These are phyloP conservation scores for Cerastis leucographa DNA, from an alignment of 2,888 invertebrate genomes.

Conservation along the genomic window DNA sequence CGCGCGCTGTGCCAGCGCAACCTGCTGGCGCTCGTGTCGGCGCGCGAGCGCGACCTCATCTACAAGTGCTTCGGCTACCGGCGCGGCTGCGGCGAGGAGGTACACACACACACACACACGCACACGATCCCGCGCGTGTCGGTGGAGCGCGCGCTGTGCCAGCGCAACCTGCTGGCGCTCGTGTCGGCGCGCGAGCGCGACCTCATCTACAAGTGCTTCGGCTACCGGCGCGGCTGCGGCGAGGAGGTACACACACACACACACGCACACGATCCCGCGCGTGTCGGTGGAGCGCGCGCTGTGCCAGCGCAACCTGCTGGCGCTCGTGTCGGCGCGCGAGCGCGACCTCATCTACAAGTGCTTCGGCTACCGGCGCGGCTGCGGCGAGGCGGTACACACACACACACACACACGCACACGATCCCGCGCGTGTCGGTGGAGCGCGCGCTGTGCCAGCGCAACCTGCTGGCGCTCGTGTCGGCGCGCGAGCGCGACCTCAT, in stretches of 20 bases:
- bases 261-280: conserved; percentile 91
- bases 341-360: conserved; percentile 93
- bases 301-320: conserved; percentile 91
- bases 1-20: conserved; percentile 92
- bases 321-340: conserved; percentile 92
- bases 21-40: conserved; percentile 92
- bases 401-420: no score
- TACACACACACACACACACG: no score
- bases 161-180: conserved; percentile 91
- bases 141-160: conserved; percentile 92
- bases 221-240: conserved; percentile 91
- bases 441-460: conserved; percentile 92
- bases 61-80: conserved; percentile 94
- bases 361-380: conserved; percentile 92
- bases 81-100: conserved; percentile 90
- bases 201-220: conserved; percentile 94
- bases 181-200: conserved; percentile 93
- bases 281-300: conserved; percentile 92
- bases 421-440: conserved; percentile 92
- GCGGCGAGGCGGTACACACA: conserved; percentile 81
- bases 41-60: conserved; percentile 92
- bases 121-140: conserved; percentile 91
- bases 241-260: conserved; percentile 81
- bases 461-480: conserved; percentile 92
- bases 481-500: conserved; percentile 93